Evolutionary conservation across 2,113 vertebrate genomes (phyloP).

Genomic region (Cyphomyrus plagiostoma): DNA sequence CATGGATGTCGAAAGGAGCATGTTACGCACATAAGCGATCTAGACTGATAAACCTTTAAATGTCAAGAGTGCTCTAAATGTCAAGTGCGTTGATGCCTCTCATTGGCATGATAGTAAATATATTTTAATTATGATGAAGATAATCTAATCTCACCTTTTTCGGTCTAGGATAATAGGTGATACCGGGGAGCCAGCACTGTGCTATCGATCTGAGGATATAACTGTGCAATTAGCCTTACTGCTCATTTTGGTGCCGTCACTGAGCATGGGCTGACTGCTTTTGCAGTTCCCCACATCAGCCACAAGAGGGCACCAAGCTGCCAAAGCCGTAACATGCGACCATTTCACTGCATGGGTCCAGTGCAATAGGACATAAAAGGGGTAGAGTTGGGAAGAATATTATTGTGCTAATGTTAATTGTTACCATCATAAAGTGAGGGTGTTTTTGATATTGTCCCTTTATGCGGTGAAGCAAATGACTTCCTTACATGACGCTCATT

Average conservation of each 20-base stretch:
- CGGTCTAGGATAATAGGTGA: background rate
- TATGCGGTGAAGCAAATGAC: background rate
- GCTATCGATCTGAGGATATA: background rate
- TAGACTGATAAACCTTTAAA: background rate
- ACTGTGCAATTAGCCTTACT: background rate
- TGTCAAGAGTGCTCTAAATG: constrained; percentile 15
- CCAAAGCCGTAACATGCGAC: background rate
- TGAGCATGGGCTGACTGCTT: background rate
- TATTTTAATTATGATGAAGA: background rate
- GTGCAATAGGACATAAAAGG: background rate
- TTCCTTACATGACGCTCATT: background rate
- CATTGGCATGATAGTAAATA: background rate
- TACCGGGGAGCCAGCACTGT: background rate
- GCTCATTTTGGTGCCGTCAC: background rate
- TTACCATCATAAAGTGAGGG: background rate
- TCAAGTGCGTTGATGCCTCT: constrained; percentile 5
- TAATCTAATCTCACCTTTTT: constrained; percentile 7
- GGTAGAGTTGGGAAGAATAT: background rate
- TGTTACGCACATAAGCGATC: background rate
- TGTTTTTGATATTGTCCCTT: background rate
- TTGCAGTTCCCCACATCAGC: background rate
- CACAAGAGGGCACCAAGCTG: background rate
- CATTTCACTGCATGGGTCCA: background rate
- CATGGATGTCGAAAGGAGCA: background rate
- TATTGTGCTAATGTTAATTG: background rate